Evolutionary conservation across 2,113 vertebrate species (phyloP).

Genomic region (Carlito syrichta): DNA sequence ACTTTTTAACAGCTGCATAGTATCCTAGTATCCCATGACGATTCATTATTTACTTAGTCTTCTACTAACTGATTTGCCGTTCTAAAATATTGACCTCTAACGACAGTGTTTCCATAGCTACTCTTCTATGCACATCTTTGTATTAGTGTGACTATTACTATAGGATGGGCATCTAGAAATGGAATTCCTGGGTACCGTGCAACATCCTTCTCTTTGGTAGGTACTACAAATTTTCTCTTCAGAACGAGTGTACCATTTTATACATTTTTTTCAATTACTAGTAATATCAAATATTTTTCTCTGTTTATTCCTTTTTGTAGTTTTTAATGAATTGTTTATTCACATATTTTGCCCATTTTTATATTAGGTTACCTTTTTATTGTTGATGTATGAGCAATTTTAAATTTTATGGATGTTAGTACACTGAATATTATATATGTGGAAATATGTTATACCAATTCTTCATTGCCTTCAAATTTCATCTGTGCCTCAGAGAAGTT

Average conservation of each 20-base stretch:
- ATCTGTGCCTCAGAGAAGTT: neutral
- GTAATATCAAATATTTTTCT: neutral
- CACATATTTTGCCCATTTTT: neutral
- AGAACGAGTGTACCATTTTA: neutral
- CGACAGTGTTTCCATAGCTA: neutral
- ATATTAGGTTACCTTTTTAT: neutral
- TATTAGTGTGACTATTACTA: neutral
- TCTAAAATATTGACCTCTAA: too few species aligned
- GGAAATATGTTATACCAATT: neutral
- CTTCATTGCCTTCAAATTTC: constrained; percentile 8
- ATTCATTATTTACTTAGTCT: constrained; percentile 22
- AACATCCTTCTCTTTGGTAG: neutral
- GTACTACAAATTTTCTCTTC: neutral
- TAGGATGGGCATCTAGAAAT: neutral
- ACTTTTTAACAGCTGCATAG: neutral
- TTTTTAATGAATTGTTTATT: constrained; percentile 6
- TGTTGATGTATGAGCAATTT: neutral
- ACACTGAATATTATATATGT: neutral
- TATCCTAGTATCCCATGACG: neutral
- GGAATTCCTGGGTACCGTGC: neutral
- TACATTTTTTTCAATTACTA: neutral
- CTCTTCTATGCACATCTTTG: neutral
- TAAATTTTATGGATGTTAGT: neutral
- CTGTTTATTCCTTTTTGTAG: neutral
- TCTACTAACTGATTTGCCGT: neutral